Base-by-base conservation (phyloP, 64 coral and sea anemone genomes). In the Orbicella faveolata region DNA sequence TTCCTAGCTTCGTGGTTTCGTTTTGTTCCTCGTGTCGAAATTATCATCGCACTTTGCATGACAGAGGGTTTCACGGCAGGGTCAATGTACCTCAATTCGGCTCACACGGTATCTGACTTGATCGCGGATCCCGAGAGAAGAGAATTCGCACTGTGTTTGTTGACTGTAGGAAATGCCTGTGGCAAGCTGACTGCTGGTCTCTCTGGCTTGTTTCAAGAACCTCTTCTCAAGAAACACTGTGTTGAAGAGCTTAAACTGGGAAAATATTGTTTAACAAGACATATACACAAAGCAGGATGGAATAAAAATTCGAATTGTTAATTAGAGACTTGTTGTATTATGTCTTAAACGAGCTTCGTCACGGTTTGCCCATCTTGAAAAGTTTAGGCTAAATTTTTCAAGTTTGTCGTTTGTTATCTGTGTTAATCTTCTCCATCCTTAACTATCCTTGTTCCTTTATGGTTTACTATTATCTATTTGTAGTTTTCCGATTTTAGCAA, bases 61-160 rank as follows among this genome's bases (percentile, higher is more conserved):
- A 93, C 95, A 2, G 95, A 97, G 66, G 95, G 95, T 18, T 97
- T 97, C 21, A 94, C 89, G 4, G 92, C 95, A 0, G 95, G 95
- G 3, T 94, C 92, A 21, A 91, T 97, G 88, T 97, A 97, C 52
- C 68, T 97, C 13, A 97, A 97, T 34, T 97, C 95, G 17, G 95
- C 90, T 15, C 59, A 97, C 62, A 88, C 95, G 3, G 92, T 97
- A 10, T 94, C 95, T 36, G 84, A 94, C 52, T 53, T 79, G 92
- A 94, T 97, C 26, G 36, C 79, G 0, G 89, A 88, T 39, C 77
- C 21, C 13, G 44, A 90, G 61, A 89, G 61, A 74, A 87, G 82
- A 72, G 95, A 94, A 34, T 88, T 97, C 25, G 95, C 92, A 7
- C 83, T 97, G 6, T 84, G 92, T 33, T 90, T 97, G 41, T 75